Evolutionary conservation across 2,797 vertebrate species (phyloP), one percentile per base, ranked within the genome.

Genomic region (Hyperoplus lanceolatus): DNA sequence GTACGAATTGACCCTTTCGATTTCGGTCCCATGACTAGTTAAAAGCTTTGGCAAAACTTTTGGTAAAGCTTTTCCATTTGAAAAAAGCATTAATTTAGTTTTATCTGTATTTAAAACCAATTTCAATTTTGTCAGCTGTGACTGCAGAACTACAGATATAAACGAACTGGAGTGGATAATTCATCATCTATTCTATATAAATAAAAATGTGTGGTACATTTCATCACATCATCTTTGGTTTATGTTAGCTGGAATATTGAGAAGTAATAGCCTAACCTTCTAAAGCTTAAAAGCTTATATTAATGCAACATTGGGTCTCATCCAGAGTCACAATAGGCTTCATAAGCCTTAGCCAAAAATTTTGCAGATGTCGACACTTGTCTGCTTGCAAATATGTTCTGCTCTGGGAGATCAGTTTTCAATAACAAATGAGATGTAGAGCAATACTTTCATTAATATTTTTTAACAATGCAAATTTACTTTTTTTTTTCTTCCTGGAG

Each of bases 101-200:
- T 21, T 21, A 21, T 21, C 21, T 21, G 21, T 21, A 21, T 21
- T 21, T 21, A 21, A 21, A 21, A 21, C 21, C 21, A 21, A 21
- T 21, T 21, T 21, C 21, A 21, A 21, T 21, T 21, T 21, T 21
- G 21, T 21, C 21, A 21, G 21, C 21, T 21, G 21, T 21, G 21
- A 21, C 21, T 21, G 21, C 21, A 21, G 21, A 21, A 21, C 21
- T 21, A 21, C 21, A 21, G 21, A 21, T 21, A 21, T 12, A 57
- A 45, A 68, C 7, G 0, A 1, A 18, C 15, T n/a, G 11, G 13
- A 50, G 16, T 12, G 6, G 41, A 45, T 43, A 55, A 11, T 70
- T 70, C 49, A 62, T 38, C 6, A 18, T 38, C 45, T 69, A 15
- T 51, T 2, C 21, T 54, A 4, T 64, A 4, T 75, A 72, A 55